Evolutionary conservation across 2,888 invertebrate species (phyloP).

Genomic region (Malthinus flaveolus): DNA sequence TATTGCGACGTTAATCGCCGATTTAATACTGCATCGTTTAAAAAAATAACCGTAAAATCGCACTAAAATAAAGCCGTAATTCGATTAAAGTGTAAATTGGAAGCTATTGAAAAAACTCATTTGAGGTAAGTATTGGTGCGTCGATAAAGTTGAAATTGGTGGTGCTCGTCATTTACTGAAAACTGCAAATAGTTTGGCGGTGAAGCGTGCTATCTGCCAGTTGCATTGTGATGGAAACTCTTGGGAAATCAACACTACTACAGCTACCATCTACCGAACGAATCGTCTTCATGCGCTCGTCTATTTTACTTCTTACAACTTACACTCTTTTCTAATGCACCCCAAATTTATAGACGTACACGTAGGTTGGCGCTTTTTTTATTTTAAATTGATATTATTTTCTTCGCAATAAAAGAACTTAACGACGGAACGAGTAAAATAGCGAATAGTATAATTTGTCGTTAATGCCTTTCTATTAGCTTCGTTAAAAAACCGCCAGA

Average conservation of each 20-base stretch:
- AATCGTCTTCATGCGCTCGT: constrained; percentile 28
- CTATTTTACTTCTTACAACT: constrained; percentile 20
- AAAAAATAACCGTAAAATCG: constrained; percentile 18
- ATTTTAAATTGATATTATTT: no score
- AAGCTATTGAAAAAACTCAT: constrained; percentile 43
- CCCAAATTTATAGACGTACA: not conserved
- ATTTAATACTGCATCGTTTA: constrained; percentile 5
- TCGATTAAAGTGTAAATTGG: constrained; percentile 42
- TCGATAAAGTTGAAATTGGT: constrained; percentile 39
- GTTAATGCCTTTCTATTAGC: no score
- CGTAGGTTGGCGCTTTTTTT: no score
- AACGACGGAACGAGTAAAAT: no score
- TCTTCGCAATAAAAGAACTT: no score
- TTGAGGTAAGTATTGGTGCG: constrained; percentile 34
- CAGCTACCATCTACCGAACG: constrained; percentile 32
- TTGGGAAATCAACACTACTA: constrained; percentile 43
- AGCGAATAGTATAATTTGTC: no score
- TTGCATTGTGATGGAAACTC: constrained; percentile 45
- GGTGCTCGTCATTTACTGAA: constrained; percentile 37
- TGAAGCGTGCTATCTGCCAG: constrained; percentile 31
- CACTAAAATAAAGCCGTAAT: constrained; percentile 20
- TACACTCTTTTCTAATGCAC: constrained; percentile 8
- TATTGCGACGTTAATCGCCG: no score
- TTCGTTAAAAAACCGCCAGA: no score
- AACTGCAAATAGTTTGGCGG: constrained; percentile 40